phyloP scores from a whole-genome alignment of 2,113 vertebrate species.

The Entelurus aequoreus region DNA sequence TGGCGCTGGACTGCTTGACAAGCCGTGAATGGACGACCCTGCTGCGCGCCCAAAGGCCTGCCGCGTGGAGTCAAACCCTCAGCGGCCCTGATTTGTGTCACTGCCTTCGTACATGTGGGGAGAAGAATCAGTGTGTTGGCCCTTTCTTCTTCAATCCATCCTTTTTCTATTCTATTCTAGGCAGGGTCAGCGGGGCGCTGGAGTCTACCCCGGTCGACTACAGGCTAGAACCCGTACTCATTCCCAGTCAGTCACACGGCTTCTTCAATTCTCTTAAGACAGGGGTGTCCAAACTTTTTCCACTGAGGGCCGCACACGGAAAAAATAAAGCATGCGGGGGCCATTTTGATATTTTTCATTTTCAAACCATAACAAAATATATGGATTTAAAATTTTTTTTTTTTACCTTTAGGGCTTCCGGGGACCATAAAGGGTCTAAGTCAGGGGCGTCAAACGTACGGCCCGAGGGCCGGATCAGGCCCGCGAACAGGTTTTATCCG shows the following conservation, averaged over 20 bases:
- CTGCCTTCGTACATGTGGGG: conserved; percentile 48
- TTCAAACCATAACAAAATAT: too few species aligned
- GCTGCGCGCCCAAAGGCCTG: conserved; percentile 57
- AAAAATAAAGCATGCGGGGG: too few species aligned
- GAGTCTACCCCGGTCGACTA: not conserved
- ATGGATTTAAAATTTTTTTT: too few species aligned
- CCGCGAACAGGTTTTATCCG: too few species aligned
- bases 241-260: conserved; percentile 1
- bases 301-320: too few species aligned
- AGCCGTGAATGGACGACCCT: conserved; percentile 65
- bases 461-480: too few species aligned
- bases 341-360: too few species aligned
- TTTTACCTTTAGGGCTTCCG: too few species aligned
- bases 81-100: conserved; percentile 70
- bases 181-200: not conserved
- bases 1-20: conserved; percentile 56
- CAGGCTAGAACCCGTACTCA: too few species aligned
- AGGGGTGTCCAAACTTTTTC: too few species aligned
- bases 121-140: conserved; percentile 11
- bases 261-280: conserved; percentile 8
- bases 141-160: conserved; percentile 6
- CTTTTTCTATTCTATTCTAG: not conserved
- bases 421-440: too few species aligned
- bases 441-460: too few species aligned
- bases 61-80: conserved; percentile 64